phyloP scores from a whole-genome alignment of 2,113 vertebrate genomes.

The Recurvirostra avosetta region DNA sequence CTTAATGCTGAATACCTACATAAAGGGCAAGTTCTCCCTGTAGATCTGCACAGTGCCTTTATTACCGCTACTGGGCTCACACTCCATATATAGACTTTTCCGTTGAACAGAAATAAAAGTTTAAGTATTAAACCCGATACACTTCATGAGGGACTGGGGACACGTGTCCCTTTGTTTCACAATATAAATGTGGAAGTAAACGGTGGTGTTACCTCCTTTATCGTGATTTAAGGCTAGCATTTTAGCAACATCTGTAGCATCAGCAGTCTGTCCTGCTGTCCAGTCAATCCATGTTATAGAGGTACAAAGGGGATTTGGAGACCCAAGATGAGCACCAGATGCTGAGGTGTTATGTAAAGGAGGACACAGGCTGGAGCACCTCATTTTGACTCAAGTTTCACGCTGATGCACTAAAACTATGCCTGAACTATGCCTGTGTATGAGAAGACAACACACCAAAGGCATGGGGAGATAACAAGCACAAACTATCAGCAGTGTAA shows the following conservation, averaged over 20 bases:
- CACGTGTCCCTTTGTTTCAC: neutral
- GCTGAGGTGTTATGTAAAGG: neutral
- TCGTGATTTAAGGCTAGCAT: neutral
- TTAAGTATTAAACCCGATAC: neutral
- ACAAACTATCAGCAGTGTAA: neutral
- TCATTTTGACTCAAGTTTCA: neutral
- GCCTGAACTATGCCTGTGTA: neutral
- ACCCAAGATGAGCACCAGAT: neutral
- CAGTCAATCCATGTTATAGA: neutral
- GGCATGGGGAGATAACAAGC: neutral
- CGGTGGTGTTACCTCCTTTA: neutral
- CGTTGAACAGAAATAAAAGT: neutral
- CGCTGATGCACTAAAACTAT: neutral
- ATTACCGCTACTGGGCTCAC: neutral
- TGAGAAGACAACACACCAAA: neutral
- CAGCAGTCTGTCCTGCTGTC: neutral
- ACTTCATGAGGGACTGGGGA: neutral
- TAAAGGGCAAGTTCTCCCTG: constrained; percentile 6
- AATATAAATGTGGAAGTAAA: neutral
- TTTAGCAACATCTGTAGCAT: neutral
- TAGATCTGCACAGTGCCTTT: neutral
- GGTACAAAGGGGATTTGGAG: neutral
- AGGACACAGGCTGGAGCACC: neutral
- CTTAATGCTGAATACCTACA: neutral
- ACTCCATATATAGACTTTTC: neutral